Base-by-base conservation (phyloP, 2,113 vertebrate genomes). In the Etheostoma spectabile region DNA sequence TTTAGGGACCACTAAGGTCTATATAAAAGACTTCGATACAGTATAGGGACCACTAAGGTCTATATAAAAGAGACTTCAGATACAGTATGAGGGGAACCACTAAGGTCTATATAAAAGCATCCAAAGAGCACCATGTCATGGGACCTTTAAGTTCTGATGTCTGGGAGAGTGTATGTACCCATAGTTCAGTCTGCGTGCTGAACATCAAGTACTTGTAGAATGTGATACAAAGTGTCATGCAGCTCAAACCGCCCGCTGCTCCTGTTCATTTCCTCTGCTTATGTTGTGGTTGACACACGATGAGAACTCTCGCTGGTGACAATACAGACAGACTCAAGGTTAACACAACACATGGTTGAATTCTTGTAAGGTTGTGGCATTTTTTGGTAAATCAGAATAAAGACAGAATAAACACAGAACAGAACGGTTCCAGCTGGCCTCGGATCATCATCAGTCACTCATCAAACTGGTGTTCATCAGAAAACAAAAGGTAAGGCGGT, bases 181-280 rank as follows among this genome's bases (percentile, higher is more conserved):
- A 15, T 10, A 2, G 11, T 42, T 35, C 5, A 38, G 35, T n/a
- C 13, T 30, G 6, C 7, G 0, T 46, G 60, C 64, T 15, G 3
- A 51, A 45, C 21, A 30, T 69, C 1, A 38, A 21, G 8, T 3
- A 24, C 24, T 42, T 46, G 21, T 22, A 38, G 35, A 42, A 27
- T 52, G 64, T 45, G 16, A 22, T 3, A n/a, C 18, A 13, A 14
- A 10, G 38, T 24, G 10, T 10, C 19, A 6, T 33, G 45, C 67
- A 70, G 76, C 66, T 73, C 73, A 60, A 86, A 72, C 61, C 84
- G 42, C 61, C 46, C n/a, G 64, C 62, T 65, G 80, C 69, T 69
- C 12, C 53, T 1, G 45, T 84, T 64, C 83, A 74, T 79, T 91
- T 92, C 91, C 91, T 92, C 77, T 86, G 59, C 53, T 30, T 51